Conservation (phyloP, 2,113 vertebrate species). For the Tor tambroides region DNA sequence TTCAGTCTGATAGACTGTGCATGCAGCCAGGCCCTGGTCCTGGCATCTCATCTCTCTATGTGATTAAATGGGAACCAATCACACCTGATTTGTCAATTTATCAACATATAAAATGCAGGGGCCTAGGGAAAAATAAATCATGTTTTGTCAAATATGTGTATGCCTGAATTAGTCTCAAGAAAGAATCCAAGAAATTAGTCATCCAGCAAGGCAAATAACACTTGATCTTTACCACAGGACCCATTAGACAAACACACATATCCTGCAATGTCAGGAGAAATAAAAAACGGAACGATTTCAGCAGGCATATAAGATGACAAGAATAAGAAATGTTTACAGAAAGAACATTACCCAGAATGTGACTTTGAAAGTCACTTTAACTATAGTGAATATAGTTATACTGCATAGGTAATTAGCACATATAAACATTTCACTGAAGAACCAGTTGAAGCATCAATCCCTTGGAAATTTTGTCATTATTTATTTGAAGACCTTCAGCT, state of each 20-base stretch:
- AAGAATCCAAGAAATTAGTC: slow-evolving; percentile 64
- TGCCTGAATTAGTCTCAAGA: slow-evolving; percentile 66
- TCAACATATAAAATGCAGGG: slow-evolving; percentile 68
- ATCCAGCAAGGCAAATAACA: slow-evolving; percentile 54
- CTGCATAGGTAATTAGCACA: background rate
- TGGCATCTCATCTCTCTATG: slow-evolving; percentile 65
- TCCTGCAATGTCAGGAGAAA: slow-evolving; percentile 56
- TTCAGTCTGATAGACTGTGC: slow-evolving; percentile 61
- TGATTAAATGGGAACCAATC: slow-evolving; percentile 71
- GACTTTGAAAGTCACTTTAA: slow-evolving; percentile 7
- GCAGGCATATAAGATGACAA: slow-evolving; percentile 21
- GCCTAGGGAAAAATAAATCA: slow-evolving; percentile 69
- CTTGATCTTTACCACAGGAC: slow-evolving; percentile 49
- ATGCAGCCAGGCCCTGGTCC: slow-evolving; percentile 56
- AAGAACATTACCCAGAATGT: background rate
- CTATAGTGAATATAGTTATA: background rate
- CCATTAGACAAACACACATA: slow-evolving; percentile 60
- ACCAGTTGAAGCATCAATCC: background rate
- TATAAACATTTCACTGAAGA: background rate
- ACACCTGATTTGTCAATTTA: slow-evolving; percentile 72
- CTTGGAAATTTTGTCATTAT: background rate
- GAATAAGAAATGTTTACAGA: slow-evolving; percentile 38
- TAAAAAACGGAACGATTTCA: slow-evolving; percentile 1
- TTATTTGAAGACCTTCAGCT: background rate
- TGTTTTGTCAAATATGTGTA: slow-evolving; percentile 64